A percentile compares a stretch with the other conserved stretches of the same genome.
Conservation (phyloP, 2,113 vertebrate genomes). For the Acanthisitta chloris region DNA sequence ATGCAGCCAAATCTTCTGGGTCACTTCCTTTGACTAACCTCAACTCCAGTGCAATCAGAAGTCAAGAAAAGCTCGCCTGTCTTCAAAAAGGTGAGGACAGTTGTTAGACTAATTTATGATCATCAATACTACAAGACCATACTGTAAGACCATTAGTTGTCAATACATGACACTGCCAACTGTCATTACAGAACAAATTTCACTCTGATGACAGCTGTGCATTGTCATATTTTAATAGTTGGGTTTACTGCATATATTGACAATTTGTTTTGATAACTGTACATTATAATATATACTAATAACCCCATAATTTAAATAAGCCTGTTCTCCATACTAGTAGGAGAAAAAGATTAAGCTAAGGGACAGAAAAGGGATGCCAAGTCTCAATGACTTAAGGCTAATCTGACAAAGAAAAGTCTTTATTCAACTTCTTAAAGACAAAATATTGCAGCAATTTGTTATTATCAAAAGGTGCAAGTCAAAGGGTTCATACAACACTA, state of each 20-base stretch:
- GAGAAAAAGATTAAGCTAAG: neutral
- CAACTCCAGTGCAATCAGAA: neutral
- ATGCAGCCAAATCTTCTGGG: neutral
- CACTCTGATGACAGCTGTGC: neutral
- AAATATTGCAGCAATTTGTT: neutral
- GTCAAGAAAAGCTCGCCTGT: accelerated
- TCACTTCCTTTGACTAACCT: neutral
- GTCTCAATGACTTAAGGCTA: neutral
- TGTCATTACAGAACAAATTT: neutral
- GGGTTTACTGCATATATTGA: neutral
- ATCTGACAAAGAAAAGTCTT: neutral
- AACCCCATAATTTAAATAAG: neutral
- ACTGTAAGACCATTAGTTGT: neutral
- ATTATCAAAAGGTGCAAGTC: neutral
- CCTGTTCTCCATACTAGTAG: neutral
- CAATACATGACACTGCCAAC: neutral
- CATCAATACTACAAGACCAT: neutral
- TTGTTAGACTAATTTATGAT: neutral
- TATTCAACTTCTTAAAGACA: neutral
- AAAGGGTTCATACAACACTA: neutral
- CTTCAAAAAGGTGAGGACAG: neutral
- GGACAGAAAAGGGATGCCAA: neutral
- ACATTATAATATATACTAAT: neutral
- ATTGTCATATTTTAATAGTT: neutral
- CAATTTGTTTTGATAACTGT: neutral